These are phyloP conservation scores for Cololabis saira DNA, from an alignment of 2,113 vertebrate genomes.

Conservation along the genomic window DNA sequence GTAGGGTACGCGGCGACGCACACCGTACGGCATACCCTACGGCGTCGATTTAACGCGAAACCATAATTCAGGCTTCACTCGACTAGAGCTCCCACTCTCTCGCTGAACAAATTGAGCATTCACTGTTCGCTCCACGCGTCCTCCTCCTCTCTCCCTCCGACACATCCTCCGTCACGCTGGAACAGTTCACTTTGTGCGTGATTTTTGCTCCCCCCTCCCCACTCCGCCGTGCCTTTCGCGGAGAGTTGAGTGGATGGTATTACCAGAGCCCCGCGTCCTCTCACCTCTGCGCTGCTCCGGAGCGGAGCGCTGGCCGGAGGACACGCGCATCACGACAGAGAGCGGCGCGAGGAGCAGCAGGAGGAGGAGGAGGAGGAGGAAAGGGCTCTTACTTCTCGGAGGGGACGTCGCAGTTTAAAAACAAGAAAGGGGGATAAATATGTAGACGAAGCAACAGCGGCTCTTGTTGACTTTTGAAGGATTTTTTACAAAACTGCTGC, in stretches of 20 bases:
- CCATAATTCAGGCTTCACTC: too few relatives aligned
- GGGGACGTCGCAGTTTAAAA: constrained; percentile 1
- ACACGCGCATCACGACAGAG: constrained; percentile 59
- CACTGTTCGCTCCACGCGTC: constrained; percentile 28
- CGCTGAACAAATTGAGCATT: constrained; percentile 53
- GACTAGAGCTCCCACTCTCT: constrained; percentile 65
- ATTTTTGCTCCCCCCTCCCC: neutral
- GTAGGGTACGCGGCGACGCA: too few relatives aligned
- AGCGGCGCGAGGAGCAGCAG: constrained; percentile 19
- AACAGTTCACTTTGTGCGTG: constrained; percentile 38
- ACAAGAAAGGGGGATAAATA: neutral
- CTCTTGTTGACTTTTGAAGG: constrained; percentile 38
- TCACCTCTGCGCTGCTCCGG: constrained; percentile 36
- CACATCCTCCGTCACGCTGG: constrained; percentile 14
- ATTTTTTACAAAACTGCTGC: constrained; percentile 58
- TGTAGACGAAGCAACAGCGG: neutral
- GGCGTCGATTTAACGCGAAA: too few relatives aligned
- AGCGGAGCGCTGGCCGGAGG: constrained; percentile 46
- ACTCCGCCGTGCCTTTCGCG: constrained; percentile 31
- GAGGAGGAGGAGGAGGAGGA: neutral
- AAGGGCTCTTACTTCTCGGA: neutral
- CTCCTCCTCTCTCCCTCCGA: neutral
- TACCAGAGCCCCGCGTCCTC: constrained; percentile 44
- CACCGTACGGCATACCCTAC: too few relatives aligned
- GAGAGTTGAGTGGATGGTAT: constrained; percentile 55